These are phyloP conservation scores for Gisinianus flammeolus DNA, from an alignment of 2,888 invertebrate species.

Conservation along the genomic window DNA sequence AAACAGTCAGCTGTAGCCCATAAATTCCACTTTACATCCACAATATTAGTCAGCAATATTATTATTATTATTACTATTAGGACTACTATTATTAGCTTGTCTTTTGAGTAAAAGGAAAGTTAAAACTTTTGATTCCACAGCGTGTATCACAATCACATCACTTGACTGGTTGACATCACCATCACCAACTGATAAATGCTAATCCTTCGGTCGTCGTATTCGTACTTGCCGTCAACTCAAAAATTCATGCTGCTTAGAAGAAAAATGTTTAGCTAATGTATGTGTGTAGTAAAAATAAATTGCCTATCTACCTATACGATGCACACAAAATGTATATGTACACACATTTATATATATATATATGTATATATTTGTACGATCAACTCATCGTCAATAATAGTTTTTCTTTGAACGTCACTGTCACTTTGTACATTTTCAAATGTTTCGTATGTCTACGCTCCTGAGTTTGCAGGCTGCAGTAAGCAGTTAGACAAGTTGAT, in stretches of 20 bases:
- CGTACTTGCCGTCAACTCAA: background rate
- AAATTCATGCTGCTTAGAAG: background rate
- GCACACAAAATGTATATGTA: background rate
- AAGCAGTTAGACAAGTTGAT: conserved; percentile 20
- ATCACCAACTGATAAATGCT: conserved; percentile 15
- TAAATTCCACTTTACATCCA: background rate
- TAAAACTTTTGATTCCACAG: background rate
- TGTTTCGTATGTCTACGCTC: background rate
- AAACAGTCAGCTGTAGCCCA: background rate
- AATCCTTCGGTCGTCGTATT: background rate
- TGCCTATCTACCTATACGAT: background rate
- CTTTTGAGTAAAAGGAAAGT: background rate
- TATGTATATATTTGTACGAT: background rate
- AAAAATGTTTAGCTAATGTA: background rate
- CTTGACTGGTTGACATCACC: conserved; percentile 9
- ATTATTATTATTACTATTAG: background rate
- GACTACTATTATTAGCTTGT: background rate
- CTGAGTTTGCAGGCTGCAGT: background rate
- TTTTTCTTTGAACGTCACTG: conserved; percentile 9
- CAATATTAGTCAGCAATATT: background rate
- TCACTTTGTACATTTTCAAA: background rate
- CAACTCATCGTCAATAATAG: conserved; percentile 24
- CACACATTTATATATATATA: background rate
- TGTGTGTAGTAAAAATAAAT: conserved; percentile 12
- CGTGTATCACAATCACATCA: conserved; percentile 9